Percentiles rank a stretch among this genome's conserved stretches.
These are phyloP conservation scores for Ciconia maguari DNA, from an alignment of 2,113 vertebrate species.

Conservation along the genomic window DNA sequence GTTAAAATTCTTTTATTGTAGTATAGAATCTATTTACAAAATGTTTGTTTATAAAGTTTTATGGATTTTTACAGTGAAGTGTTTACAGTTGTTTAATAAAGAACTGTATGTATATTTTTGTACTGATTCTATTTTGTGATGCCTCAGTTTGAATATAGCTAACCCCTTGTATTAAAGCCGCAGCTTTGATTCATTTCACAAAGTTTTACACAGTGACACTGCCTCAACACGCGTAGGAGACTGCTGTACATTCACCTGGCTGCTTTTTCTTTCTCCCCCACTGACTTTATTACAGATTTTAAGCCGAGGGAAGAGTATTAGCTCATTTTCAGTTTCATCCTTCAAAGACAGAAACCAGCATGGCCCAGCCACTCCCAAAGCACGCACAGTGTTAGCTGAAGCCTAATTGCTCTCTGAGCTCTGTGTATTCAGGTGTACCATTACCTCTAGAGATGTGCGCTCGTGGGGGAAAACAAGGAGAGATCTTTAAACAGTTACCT, in stretches of 20 bases:
- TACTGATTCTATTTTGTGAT: conserved; percentile 78
- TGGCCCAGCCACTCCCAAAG: background rate
- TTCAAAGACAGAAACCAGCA: background rate
- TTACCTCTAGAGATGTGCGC: rapidly evolving
- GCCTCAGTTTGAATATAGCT: conserved; percentile 40
- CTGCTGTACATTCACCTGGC: background rate
- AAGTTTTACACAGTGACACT: background rate
- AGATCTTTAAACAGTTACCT: too few relatives aligned
- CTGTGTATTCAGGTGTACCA: rapidly evolving
- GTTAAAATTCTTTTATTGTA: conserved; percentile 87
- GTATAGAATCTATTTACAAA: conserved; percentile 88
- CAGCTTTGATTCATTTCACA: background rate
- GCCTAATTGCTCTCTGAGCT: background rate
- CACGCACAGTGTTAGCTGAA: rapidly evolving
- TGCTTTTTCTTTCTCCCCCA: background rate
- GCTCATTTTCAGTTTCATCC: background rate
- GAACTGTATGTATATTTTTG: conserved; percentile 88
- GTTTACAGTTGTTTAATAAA: conserved; percentile 96
- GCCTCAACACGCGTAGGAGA: rapidly evolving
- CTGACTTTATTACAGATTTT: background rate
- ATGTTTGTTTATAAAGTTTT: conserved; percentile 90
- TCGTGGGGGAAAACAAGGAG: background rate
- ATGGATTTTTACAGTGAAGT: conserved; percentile 94
- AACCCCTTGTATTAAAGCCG: background rate
- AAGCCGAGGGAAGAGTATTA: background rate